Percentiles rank a stretch among this genome's conserved stretches.
Evolutionary conservation across 1,140 invertebrate species (phyloP).

Genomic region (Drosophila sucinea): DNA sequence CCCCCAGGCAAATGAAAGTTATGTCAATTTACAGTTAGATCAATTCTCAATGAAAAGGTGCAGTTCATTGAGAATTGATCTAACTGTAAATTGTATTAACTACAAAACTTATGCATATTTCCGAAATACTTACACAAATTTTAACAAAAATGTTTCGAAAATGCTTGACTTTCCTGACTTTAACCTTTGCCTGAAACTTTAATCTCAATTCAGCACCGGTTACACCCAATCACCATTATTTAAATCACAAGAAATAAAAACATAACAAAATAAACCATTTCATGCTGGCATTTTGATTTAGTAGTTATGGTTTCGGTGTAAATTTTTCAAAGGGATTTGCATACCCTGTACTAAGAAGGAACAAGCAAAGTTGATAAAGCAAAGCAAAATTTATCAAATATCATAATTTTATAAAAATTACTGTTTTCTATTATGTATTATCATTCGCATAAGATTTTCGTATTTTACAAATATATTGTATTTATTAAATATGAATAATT

Average conservation of each 20-base stretch:
- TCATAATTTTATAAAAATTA: too few relatives aligned
- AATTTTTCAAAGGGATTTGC: constrained; percentile 44
- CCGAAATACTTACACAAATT: too few relatives aligned
- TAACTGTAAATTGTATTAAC: too few relatives aligned
- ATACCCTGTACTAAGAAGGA: not conserved
- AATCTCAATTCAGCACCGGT: not conserved
- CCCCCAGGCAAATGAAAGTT: not conserved
- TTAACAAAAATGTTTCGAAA: too few relatives aligned
- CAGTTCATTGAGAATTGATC: not conserved
- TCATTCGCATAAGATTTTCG: too few relatives aligned
- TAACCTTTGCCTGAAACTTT: not conserved
- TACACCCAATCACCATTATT: constrained; percentile 4
- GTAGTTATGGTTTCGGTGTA: constrained; percentile 27
- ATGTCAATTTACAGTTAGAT: not conserved
- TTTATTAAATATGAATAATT: too few relatives aligned
- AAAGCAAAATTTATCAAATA: too few relatives aligned
- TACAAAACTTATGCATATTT: not conserved
- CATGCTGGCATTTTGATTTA: constrained; percentile 47
- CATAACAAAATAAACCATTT: not conserved
- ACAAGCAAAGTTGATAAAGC: too few relatives aligned
- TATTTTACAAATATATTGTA: too few relatives aligned
- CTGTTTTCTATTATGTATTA: too few relatives aligned
- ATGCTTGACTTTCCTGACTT: not conserved
- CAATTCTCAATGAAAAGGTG: not conserved
- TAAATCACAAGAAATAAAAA: not conserved